Base-by-base conservation (phyloP, 2,888 invertebrate genomes). In the Agonum fuliginosum region DNA sequence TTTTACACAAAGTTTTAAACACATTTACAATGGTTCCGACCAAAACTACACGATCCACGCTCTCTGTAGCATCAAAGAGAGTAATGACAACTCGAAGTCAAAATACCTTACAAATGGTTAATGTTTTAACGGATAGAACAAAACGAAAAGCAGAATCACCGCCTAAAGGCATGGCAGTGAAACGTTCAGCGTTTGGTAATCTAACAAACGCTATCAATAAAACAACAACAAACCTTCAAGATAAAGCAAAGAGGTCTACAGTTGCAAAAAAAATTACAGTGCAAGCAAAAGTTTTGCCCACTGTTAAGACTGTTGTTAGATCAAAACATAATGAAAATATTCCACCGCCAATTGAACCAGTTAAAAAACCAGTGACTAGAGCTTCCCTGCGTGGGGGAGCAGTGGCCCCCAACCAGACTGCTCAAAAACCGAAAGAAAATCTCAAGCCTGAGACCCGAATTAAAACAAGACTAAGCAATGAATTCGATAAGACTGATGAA, bases 141-240 rank as follows among this genome's bases (percentile, higher is more conserved):
- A 86, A 82, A 85, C 89, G 96, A 83, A 96, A 96, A 90, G 95
- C 95, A 0, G 93, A 93, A 51, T 95, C 95, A 76, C 95, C 95
- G 2, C 84, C 92, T 51, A 95, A 94, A 86, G 93, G 93, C 84
- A 91, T 91, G 81, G 91, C 89, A 69, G 90, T 92, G 3, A 96
- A 95, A 86, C 89, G 97, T 82, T 93, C 95, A 46, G 97, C 96
- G 1, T 91, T 97, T 84, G 95, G 94, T 79, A 96, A 97, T 86
- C 91, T 96, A 81, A 95, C 95, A 69, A 96, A 95, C 87, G 93
- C 92, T 80, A 86, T 88, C 81, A 87, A 65, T 5, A 83, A 83
- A 76, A 81, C 34, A 79, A 82, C 58, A 58, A 70, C 67, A 79
- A 72, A 78, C 78, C 69, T 82, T 86, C 85, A 79, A 89, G 67